A percentile compares a stretch with the other conserved stretches of the same genome.
phyloP scores from a whole-genome alignment of 2,113 vertebrate genomes.

The Gracilinanus agilis region DNA sequence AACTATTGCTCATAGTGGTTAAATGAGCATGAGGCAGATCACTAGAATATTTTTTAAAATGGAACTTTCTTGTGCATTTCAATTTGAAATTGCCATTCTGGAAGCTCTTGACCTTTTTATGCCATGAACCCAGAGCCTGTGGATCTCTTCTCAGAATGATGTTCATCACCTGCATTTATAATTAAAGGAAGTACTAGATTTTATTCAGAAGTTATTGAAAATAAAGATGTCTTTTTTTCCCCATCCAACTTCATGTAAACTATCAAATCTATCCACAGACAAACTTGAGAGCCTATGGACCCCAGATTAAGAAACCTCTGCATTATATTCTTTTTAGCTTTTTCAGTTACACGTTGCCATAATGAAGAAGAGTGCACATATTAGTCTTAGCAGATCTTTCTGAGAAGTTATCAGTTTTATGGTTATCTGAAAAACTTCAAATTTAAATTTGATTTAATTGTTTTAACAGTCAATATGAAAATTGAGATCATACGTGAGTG shows the following conservation, averaged over 20 bases:
- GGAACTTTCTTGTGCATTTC: slow-evolving; percentile 10
- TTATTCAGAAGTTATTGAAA: neutral
- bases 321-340: slow-evolving; percentile 17
- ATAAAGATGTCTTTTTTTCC: neutral
- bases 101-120: neutral
- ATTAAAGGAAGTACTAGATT: neutral
- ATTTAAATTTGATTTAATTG: slow-evolving; percentile 53
- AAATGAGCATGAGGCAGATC: neutral
- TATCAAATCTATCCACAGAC: neutral
- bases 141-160: neutral
- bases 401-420: slow-evolving; percentile 47
- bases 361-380: slow-evolving; percentile 36
- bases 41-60: slow-evolving; percentile 52
- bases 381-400: slow-evolving; percentile 40
- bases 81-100: neutral
- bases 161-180: neutral
- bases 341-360: slow-evolving; percentile 34
- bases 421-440: slow-evolving; percentile 56
- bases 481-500: slow-evolving; percentile 46
- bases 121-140: neutral
- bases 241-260: neutral
- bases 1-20: neutral
- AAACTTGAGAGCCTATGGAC: neutral
- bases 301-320: neutral
- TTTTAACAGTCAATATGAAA: slow-evolving; percentile 51